Conservation (phyloP, 2,888 invertebrate genomes). For the Aplocera efformata region DNA sequence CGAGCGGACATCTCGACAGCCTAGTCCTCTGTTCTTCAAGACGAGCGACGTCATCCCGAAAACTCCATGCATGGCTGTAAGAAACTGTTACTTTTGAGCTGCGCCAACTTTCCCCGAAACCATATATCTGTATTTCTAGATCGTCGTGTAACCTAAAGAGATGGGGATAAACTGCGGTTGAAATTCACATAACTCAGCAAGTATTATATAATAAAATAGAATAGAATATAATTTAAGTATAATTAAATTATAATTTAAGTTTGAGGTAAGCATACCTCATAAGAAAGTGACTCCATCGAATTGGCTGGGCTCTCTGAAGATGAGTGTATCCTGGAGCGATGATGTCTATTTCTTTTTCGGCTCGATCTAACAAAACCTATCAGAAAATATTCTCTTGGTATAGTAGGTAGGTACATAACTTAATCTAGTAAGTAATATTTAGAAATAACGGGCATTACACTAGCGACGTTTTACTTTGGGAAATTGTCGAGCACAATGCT, state of each 20-base stretch:
- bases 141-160: too few species aligned
- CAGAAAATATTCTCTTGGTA: neutral
- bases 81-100: neutral
- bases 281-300: slow-evolving; percentile 91
- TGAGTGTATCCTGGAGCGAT: slow-evolving; percentile 93
- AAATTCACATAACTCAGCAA: too few species aligned
- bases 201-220: too few species aligned
- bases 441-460: too few species aligned
- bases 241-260: slow-evolving; percentile 21
- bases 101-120: too few species aligned
- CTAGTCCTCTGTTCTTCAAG: slow-evolving; percentile 80
- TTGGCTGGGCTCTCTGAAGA: slow-evolving; percentile 90
- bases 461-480: too few species aligned
- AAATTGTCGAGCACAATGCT: too few species aligned
- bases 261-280: slow-evolving; percentile 77
- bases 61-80: slow-evolving; percentile 84
- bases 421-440: too few species aligned
- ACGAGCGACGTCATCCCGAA: slow-evolving; percentile 83
- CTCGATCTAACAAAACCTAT: slow-evolving; percentile 77
- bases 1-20: slow-evolving; percentile 85
- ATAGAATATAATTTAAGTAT: too few species aligned
- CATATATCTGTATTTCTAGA: too few species aligned
- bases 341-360: slow-evolving; percentile 82
- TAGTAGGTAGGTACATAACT: too few species aligned
- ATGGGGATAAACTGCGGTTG: too few species aligned